A percentile compares a stretch with the other conserved stretches of the same genome.
Evolutionary conservation across 2,797 vertebrate genomes (phyloP).

Genomic region (Lemur catta): DNA sequence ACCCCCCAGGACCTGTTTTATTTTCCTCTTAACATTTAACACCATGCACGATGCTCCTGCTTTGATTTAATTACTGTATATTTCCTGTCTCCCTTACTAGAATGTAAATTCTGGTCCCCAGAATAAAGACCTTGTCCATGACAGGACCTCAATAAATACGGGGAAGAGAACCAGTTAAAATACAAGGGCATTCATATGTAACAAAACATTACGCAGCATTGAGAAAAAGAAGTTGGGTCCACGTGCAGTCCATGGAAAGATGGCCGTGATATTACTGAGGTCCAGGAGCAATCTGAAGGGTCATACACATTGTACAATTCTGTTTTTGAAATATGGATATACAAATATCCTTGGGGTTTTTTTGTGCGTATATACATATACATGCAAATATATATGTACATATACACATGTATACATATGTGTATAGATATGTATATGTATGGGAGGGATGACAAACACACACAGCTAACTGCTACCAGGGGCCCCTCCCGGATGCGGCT

Average conservation of each 20-base stretch:
- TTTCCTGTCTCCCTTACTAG: not conserved
- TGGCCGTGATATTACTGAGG: not conserved
- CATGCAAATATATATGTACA: not conserved
- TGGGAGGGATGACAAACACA: not conserved
- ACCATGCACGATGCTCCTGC: not conserved
- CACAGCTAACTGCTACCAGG: not conserved
- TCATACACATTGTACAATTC: not conserved
- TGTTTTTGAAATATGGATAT: not conserved
- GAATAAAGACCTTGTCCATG: not conserved
- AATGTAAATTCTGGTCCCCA: not conserved
- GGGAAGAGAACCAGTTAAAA: not conserved
- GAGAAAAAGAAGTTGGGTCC: not conserved
- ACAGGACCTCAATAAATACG: not conserved
- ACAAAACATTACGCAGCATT: not conserved
- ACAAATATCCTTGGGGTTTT: not conserved
- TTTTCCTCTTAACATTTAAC: not conserved
- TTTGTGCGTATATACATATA: no score
- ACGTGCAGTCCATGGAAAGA: not conserved
- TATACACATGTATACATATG: not conserved
- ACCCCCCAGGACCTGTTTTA: not conserved
- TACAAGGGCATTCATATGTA: rapidly evolving
- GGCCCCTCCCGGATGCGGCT: not conserved
- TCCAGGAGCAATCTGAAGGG: not conserved
- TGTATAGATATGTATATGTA: not conserved
- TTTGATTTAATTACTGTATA: not conserved